Evolutionary conservation across 1,140 invertebrate genomes (phyloP), one percentile per base, ranked within the genome.

Genomic region (Eriosoma lanigerum): DNA sequence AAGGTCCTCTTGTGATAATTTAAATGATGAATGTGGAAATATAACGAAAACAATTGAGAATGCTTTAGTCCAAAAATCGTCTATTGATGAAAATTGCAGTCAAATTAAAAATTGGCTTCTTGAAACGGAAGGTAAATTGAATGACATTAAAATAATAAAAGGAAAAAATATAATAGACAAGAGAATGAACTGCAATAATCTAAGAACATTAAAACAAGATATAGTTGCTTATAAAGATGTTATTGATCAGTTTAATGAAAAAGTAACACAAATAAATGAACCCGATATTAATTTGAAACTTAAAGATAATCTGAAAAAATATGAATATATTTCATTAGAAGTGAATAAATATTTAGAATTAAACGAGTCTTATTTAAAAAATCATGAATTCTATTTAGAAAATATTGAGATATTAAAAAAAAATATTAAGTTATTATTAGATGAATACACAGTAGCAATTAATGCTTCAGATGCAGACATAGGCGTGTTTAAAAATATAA

Each of bases 81-180:
- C 94, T 0, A 95, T 96, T 84, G 94, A 97, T 84, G 95, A 96
- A 83, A 96, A 93, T 82, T 93, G 93, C 82, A 90, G 90, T 72
- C 93, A 96, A 87, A 85, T 89, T 62, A 90, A 91, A 82, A 90
- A 92, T 84, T 96, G 94, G 92, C 88, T 96, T 10, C 87, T 89
- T 50, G 93, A 95, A 82, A 88, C 89, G 0, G 89, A 66, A 19
- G 58, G 92, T 83, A 87, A 89, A 38, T 92, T 93, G 85, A 86
- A 93, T 15, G 89, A 90, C 0, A 89, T 89, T 54, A 89, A 90
- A 72, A 88, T 90, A 68, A 90, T 92, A 82, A 86, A 94, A 0
- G 89, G 93, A 82, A 89, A 93, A 32, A 94, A 91, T 4, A 85
- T 96, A 54, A 89, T 92, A 12, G 93, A 96, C 82, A 96, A 96